A percentile compares a stretch with the other conserved stretches of the same genome.
Conservation (phyloP, 1,140 invertebrate species). For the Harlomillsia oculata region DNA sequence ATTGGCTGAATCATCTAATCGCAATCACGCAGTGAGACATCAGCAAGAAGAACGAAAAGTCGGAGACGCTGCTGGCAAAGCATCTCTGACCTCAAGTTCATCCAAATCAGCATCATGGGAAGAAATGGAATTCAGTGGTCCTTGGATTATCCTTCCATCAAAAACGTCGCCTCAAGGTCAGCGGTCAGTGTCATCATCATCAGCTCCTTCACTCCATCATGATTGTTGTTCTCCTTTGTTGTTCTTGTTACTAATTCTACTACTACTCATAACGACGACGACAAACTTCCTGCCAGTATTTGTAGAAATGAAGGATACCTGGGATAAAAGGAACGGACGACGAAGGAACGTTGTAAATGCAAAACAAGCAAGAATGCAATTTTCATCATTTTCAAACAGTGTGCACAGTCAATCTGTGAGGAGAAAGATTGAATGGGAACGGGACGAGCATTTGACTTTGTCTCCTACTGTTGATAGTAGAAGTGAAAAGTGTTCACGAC, state of each 20-base stretch:
- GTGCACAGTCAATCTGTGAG: no score
- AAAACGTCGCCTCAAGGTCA: no score
- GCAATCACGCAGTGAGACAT: not conserved
- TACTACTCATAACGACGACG: slow-evolving; percentile 9
- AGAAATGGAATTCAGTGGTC: not conserved
- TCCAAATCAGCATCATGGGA: not conserved
- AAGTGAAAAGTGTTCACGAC: no score
- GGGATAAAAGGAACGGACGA: no score
- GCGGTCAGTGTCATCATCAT: not conserved
- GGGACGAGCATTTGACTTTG: no score
- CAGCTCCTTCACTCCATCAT: slow-evolving; percentile 10
- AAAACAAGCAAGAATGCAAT: no score
- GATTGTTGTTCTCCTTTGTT: slow-evolving; percentile 10
- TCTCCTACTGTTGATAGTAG: no score
- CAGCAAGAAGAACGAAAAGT: not conserved
- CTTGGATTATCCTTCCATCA: not conserved
- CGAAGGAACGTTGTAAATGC: no score
- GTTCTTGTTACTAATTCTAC: slow-evolving; percentile 12
- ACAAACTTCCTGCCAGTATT: slow-evolving; percentile 13
- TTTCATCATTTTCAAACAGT: no score
- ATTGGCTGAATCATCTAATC: no score
- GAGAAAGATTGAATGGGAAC: no score
- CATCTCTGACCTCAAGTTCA: slow-evolving; percentile 3
- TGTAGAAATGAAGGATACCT: no score
- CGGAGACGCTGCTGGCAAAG: slow-evolving; percentile 1